Base-by-base conservation (phyloP, 2,113 vertebrate species). In the Oostethus manadensis region DNA sequence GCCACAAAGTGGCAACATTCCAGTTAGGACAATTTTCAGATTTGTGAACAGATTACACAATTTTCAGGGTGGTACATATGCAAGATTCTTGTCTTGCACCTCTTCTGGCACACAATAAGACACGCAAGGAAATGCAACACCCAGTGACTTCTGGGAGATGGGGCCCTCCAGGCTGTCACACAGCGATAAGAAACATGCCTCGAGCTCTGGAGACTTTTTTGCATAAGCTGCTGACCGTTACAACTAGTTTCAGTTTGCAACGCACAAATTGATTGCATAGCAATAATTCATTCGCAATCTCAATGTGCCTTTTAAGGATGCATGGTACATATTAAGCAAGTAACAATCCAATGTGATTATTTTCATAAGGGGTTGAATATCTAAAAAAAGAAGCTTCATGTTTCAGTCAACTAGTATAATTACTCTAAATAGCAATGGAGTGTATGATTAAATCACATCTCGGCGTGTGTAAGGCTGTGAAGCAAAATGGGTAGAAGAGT, bases 181-280 rank as follows among this genome's bases (percentile, higher is more conserved):
- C 21, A 45, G 43, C 3, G 81, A 79, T 82, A 74, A 64, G 62
- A 62, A 29, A 10, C 26, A 33, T 10, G 8, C 17, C n/a, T 9
- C 18, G 4, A 3, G 8, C 22, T n/a, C 10, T 47, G 29, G 3
- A 3, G 16, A 56, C 22, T 48, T 20, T 10, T 54, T 29, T 61
- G 20, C 43, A 47, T 40, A 7, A 55, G 47, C 56, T 56, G 26
- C 22, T 60, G 15, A 54, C 4, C 38, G 9, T 26, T 10, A 48
- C n/a, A 29, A 53, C 10, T 51, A 16, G 10, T 13, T 66, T 53
- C 46, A 29, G 47, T 10, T 21, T 10, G 2, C 29, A 51, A 9
- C 21, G 16, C 49, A 7, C 23, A 4, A 22, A 53, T 51, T 15
- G 49, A 56, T 49, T 15, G 18, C 58, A 54, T 18, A 46, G 11